Evolutionary conservation across 2,888 invertebrate species (phyloP).

Genomic region (Coelinius sp.): DNA sequence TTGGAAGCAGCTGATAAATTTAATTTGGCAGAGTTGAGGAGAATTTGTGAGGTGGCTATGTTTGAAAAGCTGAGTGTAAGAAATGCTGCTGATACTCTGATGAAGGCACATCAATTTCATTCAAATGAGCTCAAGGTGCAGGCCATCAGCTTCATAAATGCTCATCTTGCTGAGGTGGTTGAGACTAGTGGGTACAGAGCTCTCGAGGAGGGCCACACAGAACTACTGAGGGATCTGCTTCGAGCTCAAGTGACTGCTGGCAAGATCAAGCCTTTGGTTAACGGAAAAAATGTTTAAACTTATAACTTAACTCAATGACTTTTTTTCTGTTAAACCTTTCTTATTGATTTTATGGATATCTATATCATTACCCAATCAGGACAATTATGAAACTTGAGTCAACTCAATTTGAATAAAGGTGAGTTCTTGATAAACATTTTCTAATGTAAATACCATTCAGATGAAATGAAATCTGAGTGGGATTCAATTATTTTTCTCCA

Average conservation of each 20-base stretch:
- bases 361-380: too few relatives aligned
- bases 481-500: too few relatives aligned
- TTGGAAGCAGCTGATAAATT: constrained; percentile 22
- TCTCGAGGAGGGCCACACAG: background rate
- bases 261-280: too few relatives aligned
- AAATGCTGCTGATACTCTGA: background rate
- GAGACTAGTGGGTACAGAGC: background rate
- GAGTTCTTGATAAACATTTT: too few relatives aligned
- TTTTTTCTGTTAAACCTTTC: too few relatives aligned
- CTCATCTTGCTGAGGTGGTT: background rate
- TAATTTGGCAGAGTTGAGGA: background rate
- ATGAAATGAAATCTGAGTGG: too few relatives aligned
- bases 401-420: too few relatives aligned
- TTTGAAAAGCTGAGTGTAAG: background rate
- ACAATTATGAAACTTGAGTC: too few relatives aligned
- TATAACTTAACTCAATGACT: too few relatives aligned
- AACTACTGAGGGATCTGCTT: background rate
- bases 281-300: too few relatives aligned
- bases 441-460: too few relatives aligned
- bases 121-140: background rate
- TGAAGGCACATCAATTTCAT: background rate
- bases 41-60: background rate
- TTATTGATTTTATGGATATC: too few relatives aligned
- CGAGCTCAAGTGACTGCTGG: background rate
- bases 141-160: background rate